Percentiles rank a stretch among this genome's conserved stretches.
phyloP scores from a whole-genome alignment of 92 coral and sea anemone species.

The Porites divaricata region DNA sequence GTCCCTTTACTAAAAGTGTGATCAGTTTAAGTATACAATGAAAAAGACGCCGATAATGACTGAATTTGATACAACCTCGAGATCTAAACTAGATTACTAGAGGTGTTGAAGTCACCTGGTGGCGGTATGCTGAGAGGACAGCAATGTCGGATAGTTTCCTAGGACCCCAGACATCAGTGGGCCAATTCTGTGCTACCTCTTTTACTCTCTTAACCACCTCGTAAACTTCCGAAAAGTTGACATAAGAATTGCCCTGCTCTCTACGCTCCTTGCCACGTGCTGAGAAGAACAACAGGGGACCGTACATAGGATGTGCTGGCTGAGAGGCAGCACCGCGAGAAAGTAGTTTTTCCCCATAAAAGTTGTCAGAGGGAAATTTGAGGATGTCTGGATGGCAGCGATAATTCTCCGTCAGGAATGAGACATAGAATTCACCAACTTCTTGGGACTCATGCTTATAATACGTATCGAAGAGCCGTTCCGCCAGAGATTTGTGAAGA shows the following conservation, averaged over 20 bases:
- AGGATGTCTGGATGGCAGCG: constrained; percentile 56
- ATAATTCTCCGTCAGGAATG: constrained; percentile 61
- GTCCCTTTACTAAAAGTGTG: neutral
- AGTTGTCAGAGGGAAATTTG: constrained; percentile 62
- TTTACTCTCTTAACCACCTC: constrained; percentile 55
- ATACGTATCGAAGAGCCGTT: constrained; percentile 53
- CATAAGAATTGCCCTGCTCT: constrained; percentile 28
- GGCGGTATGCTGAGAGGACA: constrained; percentile 49
- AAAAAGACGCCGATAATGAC: too few species aligned
- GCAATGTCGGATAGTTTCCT: constrained; percentile 36
- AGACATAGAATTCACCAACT: constrained; percentile 16
- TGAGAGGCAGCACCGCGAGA: constrained; percentile 23
- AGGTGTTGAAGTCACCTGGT: constrained; percentile 36
- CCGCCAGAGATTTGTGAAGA: constrained; percentile 48
- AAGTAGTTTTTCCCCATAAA: constrained; percentile 55
- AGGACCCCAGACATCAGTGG: constrained; percentile 51
- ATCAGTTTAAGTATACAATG: too few species aligned
- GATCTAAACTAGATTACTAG: neutral
- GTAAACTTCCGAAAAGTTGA: constrained; percentile 61
- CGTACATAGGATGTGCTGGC: constrained; percentile 29
- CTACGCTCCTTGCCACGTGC: constrained; percentile 28
- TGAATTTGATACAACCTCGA: too few species aligned
- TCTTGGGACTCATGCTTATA: neutral
- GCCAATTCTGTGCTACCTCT: constrained; percentile 54
- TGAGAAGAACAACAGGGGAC: constrained; percentile 42